A percentile compares a stretch with the other conserved stretches of the same genome.
Evolutionary conservation across 2,797 vertebrate genomes (phyloP).

Genomic region (Dendrocincla fuliginosa): DNA sequence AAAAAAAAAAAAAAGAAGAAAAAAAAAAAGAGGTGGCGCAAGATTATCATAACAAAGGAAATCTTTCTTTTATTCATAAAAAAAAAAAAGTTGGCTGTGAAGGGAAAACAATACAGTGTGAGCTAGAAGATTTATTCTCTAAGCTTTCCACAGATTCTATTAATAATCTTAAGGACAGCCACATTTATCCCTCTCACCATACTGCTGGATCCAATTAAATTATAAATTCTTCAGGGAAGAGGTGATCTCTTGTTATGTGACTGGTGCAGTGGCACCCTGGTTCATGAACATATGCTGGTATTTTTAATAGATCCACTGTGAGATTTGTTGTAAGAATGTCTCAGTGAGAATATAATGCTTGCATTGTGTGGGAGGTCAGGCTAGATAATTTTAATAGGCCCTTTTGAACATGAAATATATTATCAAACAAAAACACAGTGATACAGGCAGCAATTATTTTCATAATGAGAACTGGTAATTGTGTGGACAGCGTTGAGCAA

Average conservation of each 20-base stretch:
- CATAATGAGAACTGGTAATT: conserved; percentile 35
- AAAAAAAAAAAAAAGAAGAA: not conserved
- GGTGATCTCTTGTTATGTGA: not conserved
- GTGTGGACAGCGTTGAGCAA: not conserved
- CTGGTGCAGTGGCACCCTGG: not conserved
- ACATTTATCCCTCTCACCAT: not conserved
- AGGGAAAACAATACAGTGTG: not conserved
- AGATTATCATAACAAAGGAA: not conserved
- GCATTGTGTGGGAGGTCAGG: conserved; percentile 18
- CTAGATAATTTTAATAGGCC: conserved; percentile 50
- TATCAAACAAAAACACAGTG: conserved; percentile 37
- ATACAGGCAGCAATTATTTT: conserved; percentile 54
- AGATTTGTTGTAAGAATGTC: not conserved
- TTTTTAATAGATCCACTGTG: conserved; percentile 10
- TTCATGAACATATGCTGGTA: not conserved
- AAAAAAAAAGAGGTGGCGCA: not conserved
- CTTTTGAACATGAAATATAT: conserved; percentile 40
- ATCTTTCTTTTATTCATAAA: not conserved
- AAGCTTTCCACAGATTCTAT: not conserved
- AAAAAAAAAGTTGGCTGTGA: not conserved
- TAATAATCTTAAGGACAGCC: not conserved
- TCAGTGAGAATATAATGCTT: not conserved
- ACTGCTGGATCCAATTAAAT: not conserved
- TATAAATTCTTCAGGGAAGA: not conserved
- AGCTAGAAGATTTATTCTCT: not conserved